These are phyloP conservation scores for Brachypteracias leptosomus DNA, from an alignment of 2,113 vertebrate species.

Conservation along the genomic window DNA sequence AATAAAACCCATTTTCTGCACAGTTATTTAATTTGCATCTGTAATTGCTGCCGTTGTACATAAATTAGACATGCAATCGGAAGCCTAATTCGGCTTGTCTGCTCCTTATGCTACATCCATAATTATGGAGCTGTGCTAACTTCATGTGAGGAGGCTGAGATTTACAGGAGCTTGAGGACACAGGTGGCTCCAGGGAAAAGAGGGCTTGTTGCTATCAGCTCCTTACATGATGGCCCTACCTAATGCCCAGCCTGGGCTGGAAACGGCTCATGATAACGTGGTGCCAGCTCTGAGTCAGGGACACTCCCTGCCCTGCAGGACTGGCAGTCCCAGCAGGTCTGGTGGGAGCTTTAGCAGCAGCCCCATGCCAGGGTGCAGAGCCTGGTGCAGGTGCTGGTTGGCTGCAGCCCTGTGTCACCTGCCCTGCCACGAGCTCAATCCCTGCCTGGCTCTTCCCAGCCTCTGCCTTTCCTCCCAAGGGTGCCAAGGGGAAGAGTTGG, in stretches of 20 bases:
- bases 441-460: not conserved
- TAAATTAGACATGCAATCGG: conserved; percentile 57
- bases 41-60: conserved; percentile 52
- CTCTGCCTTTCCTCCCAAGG: not conserved
- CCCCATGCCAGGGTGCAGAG: not conserved
- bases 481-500: not conserved
- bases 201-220: not conserved
- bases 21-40: conserved; percentile 64
- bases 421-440: not conserved
- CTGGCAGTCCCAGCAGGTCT: not conserved
- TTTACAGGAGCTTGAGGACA: not conserved
- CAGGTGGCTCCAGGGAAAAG: not conserved
- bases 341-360: not conserved
- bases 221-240: not conserved
- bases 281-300: not conserved
- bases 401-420: not conserved
- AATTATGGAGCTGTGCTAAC: not conserved
- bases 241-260: not conserved
- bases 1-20: conserved; percentile 64
- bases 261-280: not conserved
- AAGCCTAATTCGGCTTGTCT: conserved; percentile 52
- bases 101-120: not conserved
- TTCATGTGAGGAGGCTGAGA: not conserved
- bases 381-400: accelerated
- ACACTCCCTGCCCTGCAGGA: not conserved